Conservation (phyloP, 1,140 invertebrate species). For the Drosophila burlai region DNA sequence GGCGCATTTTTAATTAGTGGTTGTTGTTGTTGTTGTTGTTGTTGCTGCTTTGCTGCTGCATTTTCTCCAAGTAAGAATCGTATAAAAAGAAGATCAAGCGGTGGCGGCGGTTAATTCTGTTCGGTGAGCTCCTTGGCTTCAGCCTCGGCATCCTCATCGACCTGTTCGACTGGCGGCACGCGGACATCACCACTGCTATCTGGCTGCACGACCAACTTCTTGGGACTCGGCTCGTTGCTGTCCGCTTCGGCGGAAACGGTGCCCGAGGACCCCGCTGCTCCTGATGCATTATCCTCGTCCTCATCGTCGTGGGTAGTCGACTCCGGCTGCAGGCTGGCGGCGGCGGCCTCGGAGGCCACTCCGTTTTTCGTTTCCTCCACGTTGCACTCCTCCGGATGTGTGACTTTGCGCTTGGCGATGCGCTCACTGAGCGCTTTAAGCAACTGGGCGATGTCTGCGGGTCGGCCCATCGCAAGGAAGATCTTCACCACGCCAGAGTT, state of each 20-base stretch:
- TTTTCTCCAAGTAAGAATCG: conserved; percentile 30
- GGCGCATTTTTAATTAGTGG: conserved; percentile 59
- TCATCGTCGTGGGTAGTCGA: conserved; percentile 71
- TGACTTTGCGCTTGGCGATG: conserved; percentile 86
- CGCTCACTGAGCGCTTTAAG: conserved; percentile 90
- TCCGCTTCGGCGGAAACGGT: conserved; percentile 62
- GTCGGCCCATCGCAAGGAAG: conserved; percentile 93
- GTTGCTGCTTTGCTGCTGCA: conserved; percentile 4
- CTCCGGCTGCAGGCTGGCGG: conserved; percentile 59
- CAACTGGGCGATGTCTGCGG: conserved; percentile 91
- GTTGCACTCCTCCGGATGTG: conserved; percentile 73
- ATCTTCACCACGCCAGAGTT: conserved; percentile 93
- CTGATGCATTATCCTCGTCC: conserved; percentile 53
- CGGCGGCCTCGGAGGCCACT: conserved; percentile 50
- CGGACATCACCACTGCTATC: conserved; percentile 64
- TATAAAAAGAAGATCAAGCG: conserved; percentile 54
- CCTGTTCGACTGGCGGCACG: conserved; percentile 14
- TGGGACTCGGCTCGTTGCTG: conserved; percentile 76
- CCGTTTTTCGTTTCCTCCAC: conserved; percentile 69
- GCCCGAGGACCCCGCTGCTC: conserved; percentile 8
- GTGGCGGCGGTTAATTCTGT: conserved; percentile 38
- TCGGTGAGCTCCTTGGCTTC: conserved; percentile 49
- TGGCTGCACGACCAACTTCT: conserved; percentile 67
- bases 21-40: conserved; percentile 15
- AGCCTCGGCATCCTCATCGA: conserved; percentile 58